Conservation (phyloP, 2,113 vertebrate species). For the Cynocephalus volans region DNA sequence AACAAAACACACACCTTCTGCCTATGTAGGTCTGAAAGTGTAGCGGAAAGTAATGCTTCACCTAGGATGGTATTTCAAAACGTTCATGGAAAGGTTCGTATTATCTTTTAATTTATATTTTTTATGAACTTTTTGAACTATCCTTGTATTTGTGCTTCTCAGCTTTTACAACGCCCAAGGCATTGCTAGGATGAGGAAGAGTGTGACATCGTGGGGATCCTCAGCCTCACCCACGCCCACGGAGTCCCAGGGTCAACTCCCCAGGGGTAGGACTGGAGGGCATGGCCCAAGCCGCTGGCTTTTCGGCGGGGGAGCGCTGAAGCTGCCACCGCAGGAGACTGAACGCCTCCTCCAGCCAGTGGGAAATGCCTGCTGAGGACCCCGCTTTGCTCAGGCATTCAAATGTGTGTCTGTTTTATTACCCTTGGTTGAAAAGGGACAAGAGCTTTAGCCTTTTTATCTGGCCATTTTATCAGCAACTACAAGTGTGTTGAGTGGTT, state of each 20-base stretch:
- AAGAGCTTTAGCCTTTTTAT: constrained; percentile 79
- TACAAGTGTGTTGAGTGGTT: constrained; percentile 80
- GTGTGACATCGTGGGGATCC: not conserved
- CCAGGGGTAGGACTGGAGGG: not conserved
- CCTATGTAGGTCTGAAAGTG: not conserved
- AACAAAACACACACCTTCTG: not conserved
- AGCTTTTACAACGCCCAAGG: not conserved
- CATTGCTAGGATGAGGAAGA: not conserved
- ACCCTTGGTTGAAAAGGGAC: constrained; percentile 71
- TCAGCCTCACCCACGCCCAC: not conserved
- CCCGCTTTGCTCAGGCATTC: constrained; percentile 68
- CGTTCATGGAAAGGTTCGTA: no score
- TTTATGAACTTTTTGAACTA: no score
- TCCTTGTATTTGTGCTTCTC: not conserved
- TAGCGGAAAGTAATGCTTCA: not conserved
- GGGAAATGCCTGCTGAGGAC: constrained; percentile 25
- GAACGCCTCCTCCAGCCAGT: not conserved
- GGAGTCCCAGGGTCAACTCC: not conserved
- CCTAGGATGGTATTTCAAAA: no score
- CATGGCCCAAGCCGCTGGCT: rapidly evolving
- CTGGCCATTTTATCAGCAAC: constrained; percentile 78
- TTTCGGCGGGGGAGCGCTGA: not conserved
- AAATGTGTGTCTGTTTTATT: constrained; percentile 79
- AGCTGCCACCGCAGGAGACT: not conserved
- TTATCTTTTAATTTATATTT: no score